A percentile compares a stretch with the other conserved stretches of the same genome.
Evolutionary conservation across 2,113 vertebrate genomes (phyloP).

Genomic region (Gopherus evgoodei): DNA sequence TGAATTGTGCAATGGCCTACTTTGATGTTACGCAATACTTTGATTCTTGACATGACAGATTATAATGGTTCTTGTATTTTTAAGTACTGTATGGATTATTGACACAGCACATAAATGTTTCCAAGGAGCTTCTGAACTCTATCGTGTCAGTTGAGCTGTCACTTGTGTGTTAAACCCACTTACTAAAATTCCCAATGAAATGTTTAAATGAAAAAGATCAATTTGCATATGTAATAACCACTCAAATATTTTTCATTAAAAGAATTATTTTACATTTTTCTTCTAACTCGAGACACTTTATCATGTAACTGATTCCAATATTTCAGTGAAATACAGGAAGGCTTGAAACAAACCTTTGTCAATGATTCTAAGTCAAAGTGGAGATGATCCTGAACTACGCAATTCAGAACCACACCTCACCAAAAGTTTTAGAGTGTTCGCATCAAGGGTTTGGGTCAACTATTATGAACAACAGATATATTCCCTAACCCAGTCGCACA

Average conservation of each 20-base stretch:
- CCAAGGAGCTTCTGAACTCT: not conserved
- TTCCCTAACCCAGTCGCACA: not conserved
- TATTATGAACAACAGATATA: not conserved
- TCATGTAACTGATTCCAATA: not conserved
- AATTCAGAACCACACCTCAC: not conserved
- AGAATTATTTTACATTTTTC: not conserved
- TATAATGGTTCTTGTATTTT: fast-evolving
- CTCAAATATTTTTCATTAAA: not conserved
- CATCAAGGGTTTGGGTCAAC: not conserved
- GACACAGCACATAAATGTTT: not conserved
- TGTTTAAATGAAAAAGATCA: not conserved
- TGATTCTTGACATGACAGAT: not conserved
- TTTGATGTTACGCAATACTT: not conserved
- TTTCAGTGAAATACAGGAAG: not conserved
- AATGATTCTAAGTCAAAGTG: not conserved
- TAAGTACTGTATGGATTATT: not conserved
- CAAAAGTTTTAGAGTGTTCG: not conserved
- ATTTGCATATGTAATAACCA: not conserved
- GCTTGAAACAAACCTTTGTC: not conserved
- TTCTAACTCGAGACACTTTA: not conserved
- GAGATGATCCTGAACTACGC: not conserved
- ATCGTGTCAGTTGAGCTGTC: not conserved
- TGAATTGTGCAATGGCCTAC: not conserved
- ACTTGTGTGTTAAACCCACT: not conserved
- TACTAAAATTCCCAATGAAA: not conserved